phyloP scores from a whole-genome alignment of 2,797 vertebrate genomes.

The Myotis findleyi region DNA sequence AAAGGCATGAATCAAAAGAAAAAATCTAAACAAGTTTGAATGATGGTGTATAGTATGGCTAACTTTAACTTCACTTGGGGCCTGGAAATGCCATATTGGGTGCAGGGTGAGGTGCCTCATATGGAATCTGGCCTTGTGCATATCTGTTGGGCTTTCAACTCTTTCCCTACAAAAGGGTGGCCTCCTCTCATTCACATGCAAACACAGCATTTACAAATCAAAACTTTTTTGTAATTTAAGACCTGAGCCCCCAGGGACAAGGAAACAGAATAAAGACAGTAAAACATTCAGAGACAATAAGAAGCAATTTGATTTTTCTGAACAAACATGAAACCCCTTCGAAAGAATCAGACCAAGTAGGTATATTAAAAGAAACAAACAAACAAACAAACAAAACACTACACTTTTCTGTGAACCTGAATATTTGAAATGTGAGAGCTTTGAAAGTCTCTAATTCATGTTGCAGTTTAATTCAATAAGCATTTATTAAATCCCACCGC shows the following conservation, averaged over 20 bases:
- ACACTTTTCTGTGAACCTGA: not conserved
- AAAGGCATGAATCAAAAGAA: constrained; percentile 91
- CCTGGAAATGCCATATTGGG: constrained; percentile 81
- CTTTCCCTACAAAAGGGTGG: constrained; percentile 29
- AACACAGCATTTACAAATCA: constrained; percentile 60
- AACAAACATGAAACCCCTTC: constrained; percentile 27
- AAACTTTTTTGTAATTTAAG: constrained; percentile 53
- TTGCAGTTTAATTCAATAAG: constrained; percentile 7
- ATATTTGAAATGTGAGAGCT: not conserved
- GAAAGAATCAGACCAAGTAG: not conserved
- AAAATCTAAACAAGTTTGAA: constrained; percentile 91
- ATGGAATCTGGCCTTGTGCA: constrained; percentile 57
- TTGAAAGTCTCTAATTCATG: not conserved
- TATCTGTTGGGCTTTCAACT: constrained; percentile 50
- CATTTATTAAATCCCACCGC: not conserved
- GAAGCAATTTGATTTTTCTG: constrained; percentile 22
- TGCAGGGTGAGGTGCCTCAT: constrained; percentile 80
- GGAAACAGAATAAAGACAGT: constrained; percentile 20
- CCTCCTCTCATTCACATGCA: not conserved
- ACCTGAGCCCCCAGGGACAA: not conserved
- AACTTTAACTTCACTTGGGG: constrained; percentile 85
- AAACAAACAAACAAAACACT: not conserved
- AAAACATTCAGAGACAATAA: not conserved
- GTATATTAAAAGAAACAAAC: constrained; percentile 4
- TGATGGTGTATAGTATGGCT: constrained; percentile 89